Evolutionary conservation across 92 coral and sea anemone species (phyloP), one percentile per base, ranked within the genome.

Genomic region (Montipora capitata): DNA sequence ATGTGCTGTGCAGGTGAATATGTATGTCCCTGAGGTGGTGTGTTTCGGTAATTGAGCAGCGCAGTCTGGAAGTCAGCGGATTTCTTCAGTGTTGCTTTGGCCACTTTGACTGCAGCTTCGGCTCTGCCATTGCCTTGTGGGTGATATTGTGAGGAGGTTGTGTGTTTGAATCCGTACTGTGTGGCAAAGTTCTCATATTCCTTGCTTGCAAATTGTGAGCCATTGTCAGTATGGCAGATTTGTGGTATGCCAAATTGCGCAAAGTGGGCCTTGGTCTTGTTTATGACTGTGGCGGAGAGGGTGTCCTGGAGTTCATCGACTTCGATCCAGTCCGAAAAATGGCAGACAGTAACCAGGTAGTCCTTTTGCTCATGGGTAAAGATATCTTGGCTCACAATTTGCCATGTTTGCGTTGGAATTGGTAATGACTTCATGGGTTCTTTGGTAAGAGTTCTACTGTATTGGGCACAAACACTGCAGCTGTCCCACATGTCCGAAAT

Each of bases 1-100:
- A 92, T 82, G 68, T 88, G 78, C 59, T 92, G 90, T 40, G 90
- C 90, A 43, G 87, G 88, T 74, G 95, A 88, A 59, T 77, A 92
- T 10, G 61, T 74, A 85, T 88, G 78, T 14, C 88, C 83, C 44
- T 89, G 76, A 4, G 71, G 93, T 5, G 85, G 91, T 13, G 93
- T 88, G 77, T 89, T 92, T 44, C 93, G 57, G 78, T 89, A 74
- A n/a, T 64, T 76, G 74, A 92, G 87, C 81, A 92, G 67, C 14
- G 86, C 87, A 38, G 41, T 80, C 56, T 85, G 77, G 82, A 89
- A 58, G 76, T 85, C 88, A 18, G 70, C 71, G 1, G 96, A 74
- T 68, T 74, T 93, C 58, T 85, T 81, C 18, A 86, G 62, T 45
- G 78, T 89, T 38, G 68, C 40, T 64, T 89, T 63, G 87, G 63